Evolutionary conservation across 2,797 vertebrate genomes (phyloP).

Genomic region (Dromococcyx pavoninus): DNA sequence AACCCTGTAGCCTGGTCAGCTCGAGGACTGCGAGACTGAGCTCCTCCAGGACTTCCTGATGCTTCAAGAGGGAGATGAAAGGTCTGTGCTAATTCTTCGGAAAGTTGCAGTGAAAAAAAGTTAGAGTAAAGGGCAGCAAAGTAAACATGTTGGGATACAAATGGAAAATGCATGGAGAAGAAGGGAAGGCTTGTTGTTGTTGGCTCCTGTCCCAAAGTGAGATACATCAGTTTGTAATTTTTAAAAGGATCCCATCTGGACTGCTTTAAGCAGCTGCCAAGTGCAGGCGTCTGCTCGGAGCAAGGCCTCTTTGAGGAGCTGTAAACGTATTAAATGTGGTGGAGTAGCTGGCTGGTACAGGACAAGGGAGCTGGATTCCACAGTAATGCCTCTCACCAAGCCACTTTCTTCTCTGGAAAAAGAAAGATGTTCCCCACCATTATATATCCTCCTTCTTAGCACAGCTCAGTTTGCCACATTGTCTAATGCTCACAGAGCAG

Average conservation of each 20-base stretch:
- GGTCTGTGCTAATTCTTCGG: slow-evolving; percentile 3
- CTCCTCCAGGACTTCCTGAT: slow-evolving; percentile 39
- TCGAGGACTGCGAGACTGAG: not conserved
- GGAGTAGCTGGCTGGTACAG: not conserved
- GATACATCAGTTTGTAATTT: slow-evolving; percentile 68
- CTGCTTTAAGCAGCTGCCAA: slow-evolving; percentile 65
- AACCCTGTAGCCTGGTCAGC: not conserved
- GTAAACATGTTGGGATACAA: slow-evolving; percentile 71
- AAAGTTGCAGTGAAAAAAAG: slow-evolving; percentile 61
- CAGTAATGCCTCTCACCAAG: not conserved
- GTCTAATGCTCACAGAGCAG: not conserved
- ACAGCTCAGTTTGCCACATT: accelerated
- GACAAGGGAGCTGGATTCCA: not conserved
- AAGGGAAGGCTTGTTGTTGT: slow-evolving; percentile 62
- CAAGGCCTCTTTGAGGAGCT: slow-evolving; percentile 62
- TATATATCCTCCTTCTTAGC: not conserved
- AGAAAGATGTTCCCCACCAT: not conserved
- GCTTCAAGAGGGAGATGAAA: slow-evolving; percentile 51
- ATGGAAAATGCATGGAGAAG: slow-evolving; percentile 65
- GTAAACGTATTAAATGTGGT: not conserved
- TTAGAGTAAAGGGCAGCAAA: slow-evolving; percentile 61
- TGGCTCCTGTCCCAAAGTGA: slow-evolving; percentile 63
- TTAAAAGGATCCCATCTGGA: slow-evolving; percentile 71
- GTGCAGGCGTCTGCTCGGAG: slow-evolving; percentile 47
- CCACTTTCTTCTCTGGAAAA: not conserved